Conservation (phyloP, 2,113 vertebrate species). For the Pygoscelis adeliae region DNA sequence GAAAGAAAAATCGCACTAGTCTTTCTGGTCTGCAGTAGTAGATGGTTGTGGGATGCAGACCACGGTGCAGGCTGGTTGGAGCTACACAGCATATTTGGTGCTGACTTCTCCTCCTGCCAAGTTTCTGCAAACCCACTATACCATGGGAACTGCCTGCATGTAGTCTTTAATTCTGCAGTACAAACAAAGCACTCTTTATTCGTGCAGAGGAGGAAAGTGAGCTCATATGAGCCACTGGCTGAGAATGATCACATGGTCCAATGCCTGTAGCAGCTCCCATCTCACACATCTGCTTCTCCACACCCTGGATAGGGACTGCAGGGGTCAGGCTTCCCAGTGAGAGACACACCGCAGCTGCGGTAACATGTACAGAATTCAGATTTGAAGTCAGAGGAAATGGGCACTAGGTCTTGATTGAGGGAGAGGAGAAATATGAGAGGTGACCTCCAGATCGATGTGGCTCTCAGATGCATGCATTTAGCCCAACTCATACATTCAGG, state of each 20-base stretch:
- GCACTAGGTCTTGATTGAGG: not conserved
- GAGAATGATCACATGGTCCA: not conserved
- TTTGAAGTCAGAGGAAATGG: not conserved
- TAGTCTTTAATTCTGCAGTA: not conserved
- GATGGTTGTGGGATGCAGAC: not conserved
- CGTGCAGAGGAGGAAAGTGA: not conserved
- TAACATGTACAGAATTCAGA: not conserved
- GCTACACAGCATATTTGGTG: not conserved
- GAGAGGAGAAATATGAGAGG: not conserved
- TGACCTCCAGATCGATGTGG: not conserved
- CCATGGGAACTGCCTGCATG: not conserved
- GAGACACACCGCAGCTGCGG: accelerated
- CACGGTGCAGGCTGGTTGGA: not conserved
- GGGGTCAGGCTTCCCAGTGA: not conserved
- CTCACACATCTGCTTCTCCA: not conserved
- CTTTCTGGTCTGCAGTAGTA: not conserved
- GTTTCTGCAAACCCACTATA: not conserved
- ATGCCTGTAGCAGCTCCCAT: not conserved
- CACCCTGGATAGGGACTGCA: not conserved
- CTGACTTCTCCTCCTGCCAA: not conserved
- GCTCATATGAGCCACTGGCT: not conserved
- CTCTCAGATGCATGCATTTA: not conserved
- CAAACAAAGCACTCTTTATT: constrained; percentile 43
- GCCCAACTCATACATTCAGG: not conserved
- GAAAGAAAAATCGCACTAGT: not conserved